Conservation (phyloP, 2,888 invertebrate species). For the Lithophane leautieri region DNA sequence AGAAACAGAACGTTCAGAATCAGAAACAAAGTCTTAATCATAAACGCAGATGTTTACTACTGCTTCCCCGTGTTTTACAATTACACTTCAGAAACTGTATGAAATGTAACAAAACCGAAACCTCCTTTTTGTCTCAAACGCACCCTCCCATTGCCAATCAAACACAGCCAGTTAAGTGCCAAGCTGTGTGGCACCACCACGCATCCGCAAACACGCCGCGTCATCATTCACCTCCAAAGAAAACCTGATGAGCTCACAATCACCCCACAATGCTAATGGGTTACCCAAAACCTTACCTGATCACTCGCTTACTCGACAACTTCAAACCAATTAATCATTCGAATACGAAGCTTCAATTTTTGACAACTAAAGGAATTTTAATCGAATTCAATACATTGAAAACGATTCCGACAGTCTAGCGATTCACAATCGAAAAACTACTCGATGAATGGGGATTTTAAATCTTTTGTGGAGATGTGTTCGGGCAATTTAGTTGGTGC, state of each 20-base stretch:
- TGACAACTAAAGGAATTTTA: slow-evolving; percentile 73
- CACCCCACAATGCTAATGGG: slow-evolving; percentile 77
- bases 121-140: slow-evolving; percentile 9
- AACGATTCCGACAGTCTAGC: slow-evolving; percentile 55
- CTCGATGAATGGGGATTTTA: slow-evolving; percentile 55
- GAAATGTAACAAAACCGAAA: background rate
- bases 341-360: slow-evolving; percentile 69
- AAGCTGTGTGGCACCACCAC: slow-evolving; percentile 52
- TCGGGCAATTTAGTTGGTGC: slow-evolving; percentile 24
- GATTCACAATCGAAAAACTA: slow-evolving; percentile 56
- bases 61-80: background rate
- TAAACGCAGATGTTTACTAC: background rate
- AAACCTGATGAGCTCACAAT: slow-evolving; percentile 70
- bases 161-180: slow-evolving; percentile 34
- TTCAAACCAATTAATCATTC: slow-evolving; percentile 79
- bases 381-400: slow-evolving; percentile 67
- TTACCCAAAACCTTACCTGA: slow-evolving; percentile 69
- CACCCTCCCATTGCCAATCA: slow-evolving; percentile 22
- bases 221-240: slow-evolving; percentile 73
- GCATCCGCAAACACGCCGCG: slow-evolving; percentile 68
- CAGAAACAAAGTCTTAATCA: background rate
- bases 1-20: background rate
- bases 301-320: slow-evolving; percentile 72
- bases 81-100: background rate
- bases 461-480: slow-evolving; percentile 30